These are phyloP conservation scores for Metaphire vulgaris DNA, from an alignment of 1,140 invertebrate genomes.

Conservation along the genomic window DNA sequence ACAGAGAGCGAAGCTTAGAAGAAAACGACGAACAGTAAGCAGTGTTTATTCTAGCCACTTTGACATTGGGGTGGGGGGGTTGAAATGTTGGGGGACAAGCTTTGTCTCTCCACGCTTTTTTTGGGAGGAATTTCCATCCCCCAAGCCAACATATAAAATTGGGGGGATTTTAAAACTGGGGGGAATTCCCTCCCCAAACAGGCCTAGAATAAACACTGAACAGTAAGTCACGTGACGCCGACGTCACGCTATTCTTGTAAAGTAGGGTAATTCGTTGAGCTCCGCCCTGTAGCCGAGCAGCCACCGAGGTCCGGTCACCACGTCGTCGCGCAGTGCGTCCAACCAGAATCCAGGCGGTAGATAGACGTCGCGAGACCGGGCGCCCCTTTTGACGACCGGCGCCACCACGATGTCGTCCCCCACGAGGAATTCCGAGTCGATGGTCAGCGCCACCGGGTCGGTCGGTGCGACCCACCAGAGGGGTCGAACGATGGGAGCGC, in stretches of 20 bases:
- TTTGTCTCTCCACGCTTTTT: too few relatives aligned
- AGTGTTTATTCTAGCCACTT: too few relatives aligned
- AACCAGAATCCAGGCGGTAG: slow-evolving; percentile 25
- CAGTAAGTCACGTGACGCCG: too few relatives aligned
- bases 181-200: too few relatives aligned
- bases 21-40: too few relatives aligned
- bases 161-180: too few relatives aligned
- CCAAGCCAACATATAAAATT: too few relatives aligned
- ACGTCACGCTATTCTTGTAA: slow-evolving; percentile 11
- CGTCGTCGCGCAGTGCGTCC: slow-evolving; percentile 1
- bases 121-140: too few relatives aligned
- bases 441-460: slow-evolving; percentile 68
- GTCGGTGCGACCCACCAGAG: slow-evolving; percentile 83
- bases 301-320: slow-evolving; percentile 16
- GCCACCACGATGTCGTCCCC: slow-evolving; percentile 78
- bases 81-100: too few relatives aligned
- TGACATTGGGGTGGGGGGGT: too few relatives aligned
- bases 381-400: slow-evolving; percentile 60
- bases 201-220: too few relatives aligned
- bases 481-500: slow-evolving; percentile 62
- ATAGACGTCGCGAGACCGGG: slow-evolving; percentile 16
- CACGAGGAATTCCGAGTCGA: slow-evolving; percentile 75
- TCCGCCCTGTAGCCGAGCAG: slow-evolving; percentile 14
- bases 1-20: too few relatives aligned
- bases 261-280: slow-evolving; percentile 28